Evolutionary conservation across 1,140 invertebrate species (phyloP), one percentile per base, ranked within the genome.

Genomic region (Leptinotarsa defecta): DNA sequence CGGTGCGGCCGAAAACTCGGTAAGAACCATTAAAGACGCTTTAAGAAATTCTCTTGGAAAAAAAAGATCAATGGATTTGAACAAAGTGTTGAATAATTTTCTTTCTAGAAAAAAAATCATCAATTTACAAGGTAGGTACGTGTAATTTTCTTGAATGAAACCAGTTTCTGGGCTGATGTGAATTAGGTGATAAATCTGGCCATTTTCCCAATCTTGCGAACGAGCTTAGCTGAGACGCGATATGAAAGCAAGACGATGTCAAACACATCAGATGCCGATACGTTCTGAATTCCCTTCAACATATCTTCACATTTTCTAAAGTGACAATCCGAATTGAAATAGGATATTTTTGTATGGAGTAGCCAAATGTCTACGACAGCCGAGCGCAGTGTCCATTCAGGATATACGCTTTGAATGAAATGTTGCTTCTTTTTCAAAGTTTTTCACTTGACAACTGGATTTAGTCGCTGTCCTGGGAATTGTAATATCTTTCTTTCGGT

Each of bases 291-390:
- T 48, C 63, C 13, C 65, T 64, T 73, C 63, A 73, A 49, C 61
- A n/a, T 20, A 64, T 20, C 52, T 67, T 15, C 71, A 65, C 61
- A 65, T 62, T 63, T 70, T 34, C 62, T 48, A 65, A 73, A 73
- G 71, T 61, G 71, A 62, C 71, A 22, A 64, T 19, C 62, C 43
- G 62, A 65, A 73, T 65, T 65, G 71, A 73, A 73, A 73, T 73
- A 64, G 63, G 71, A 67, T 73, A 73, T 73, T 67, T 73, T 22
- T 49, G 71, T 43, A 73, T 73, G 71, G 64, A 67, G 27, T 67
- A 62, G 61, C n/a, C 62, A 61, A 71, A 71, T 71, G 70, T 61
- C 67, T 57, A n/a, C 49, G 15, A 57, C 49, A 17, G 49, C n/a
- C 15, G n/a, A 57, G n/a, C 49, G 49, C 13, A 13, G 3, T n/a